Conservation (phyloP, 1,140 invertebrate genomes). For the Centruroides vittatus region DNA sequence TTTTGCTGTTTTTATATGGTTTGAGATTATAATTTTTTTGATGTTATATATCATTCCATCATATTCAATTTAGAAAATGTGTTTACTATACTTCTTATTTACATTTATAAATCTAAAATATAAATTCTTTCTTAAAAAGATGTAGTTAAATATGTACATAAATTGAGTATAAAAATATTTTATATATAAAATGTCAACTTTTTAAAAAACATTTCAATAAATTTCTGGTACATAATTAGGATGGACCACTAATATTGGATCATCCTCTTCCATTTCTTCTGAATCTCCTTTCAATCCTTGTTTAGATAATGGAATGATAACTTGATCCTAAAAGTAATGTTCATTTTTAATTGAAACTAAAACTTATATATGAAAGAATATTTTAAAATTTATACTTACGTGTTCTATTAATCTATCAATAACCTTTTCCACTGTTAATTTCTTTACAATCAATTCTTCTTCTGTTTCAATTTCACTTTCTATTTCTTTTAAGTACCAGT, state of each 20-base stretch:
- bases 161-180: background rate
- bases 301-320: conserved; percentile 73
- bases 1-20: no score
- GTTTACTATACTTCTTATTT: no score
- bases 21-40: no score
- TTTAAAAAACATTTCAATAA: background rate
- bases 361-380: background rate
- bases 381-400: conserved; percentile 38
- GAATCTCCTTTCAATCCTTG: conserved; percentile 40
- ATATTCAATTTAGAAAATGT: no score
- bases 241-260: conserved; percentile 83
- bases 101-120: no score
- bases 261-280: conserved; percentile 49
- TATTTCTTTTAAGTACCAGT: conserved; percentile 82
- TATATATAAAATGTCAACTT: background rate
- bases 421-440: conserved; percentile 85
- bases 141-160: no score
- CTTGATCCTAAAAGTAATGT: conserved; percentile 54
- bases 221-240: conserved; percentile 81
- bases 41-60: no score
- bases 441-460: conserved; percentile 76
- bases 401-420: conserved; percentile 76
- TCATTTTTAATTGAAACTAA: background rate
- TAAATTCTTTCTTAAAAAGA: no score
- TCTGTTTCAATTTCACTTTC: conserved; percentile 78